Conservation (phyloP, 2,797 vertebrate genomes). For the Sarcophilus harrisii region DNA sequence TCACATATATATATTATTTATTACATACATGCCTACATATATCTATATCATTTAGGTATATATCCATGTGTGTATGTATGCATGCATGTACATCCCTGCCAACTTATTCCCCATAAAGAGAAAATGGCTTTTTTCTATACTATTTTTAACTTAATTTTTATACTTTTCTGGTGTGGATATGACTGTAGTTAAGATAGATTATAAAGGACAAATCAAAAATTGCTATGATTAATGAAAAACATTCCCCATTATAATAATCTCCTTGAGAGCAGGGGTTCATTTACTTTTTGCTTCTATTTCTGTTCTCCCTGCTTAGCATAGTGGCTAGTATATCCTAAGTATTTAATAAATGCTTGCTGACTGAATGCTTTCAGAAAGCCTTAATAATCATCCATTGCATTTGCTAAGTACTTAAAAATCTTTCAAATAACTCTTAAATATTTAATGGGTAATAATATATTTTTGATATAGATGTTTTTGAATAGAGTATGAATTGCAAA, state of each 20-base stretch:
- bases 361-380: background rate
- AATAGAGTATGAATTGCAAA: background rate
- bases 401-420: background rate
- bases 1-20: too few relatives aligned
- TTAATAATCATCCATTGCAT: background rate
- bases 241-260: background rate
- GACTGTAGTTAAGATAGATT: background rate
- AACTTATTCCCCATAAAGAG: background rate
- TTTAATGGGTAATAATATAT: background rate
- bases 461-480: background rate
- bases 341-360: background rate
- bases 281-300: background rate
- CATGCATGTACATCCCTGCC: background rate
- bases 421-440: background rate
- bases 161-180: background rate
- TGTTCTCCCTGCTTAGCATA: background rate
- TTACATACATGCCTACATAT: too few relatives aligned
- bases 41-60: background rate
- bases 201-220: background rate
- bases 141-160: background rate
- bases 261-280: background rate
- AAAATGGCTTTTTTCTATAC: background rate
- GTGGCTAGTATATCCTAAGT: background rate
- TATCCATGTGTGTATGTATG: background rate
- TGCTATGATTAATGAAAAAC: background rate